A percentile compares a stretch with the other conserved stretches of the same genome.
Evolutionary conservation across 2,797 vertebrate genomes (phyloP).

Genomic region (Varecia variegata): DNA sequence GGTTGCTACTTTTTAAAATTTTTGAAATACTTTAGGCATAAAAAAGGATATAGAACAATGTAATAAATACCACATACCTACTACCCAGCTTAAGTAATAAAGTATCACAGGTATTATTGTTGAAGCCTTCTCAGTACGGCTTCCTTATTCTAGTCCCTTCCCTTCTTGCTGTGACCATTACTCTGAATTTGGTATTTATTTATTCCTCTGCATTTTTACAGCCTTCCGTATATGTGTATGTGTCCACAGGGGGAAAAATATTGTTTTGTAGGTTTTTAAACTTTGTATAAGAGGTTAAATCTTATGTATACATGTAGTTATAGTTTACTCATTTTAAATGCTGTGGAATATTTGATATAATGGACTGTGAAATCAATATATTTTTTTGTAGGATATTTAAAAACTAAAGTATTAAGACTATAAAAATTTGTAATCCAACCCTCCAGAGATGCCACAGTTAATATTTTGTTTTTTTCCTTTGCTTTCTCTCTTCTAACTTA

Average conservation of each 20-base stretch:
- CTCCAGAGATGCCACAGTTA: background rate
- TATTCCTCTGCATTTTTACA: background rate
- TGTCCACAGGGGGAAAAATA: background rate
- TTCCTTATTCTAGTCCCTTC: background rate
- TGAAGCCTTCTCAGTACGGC: background rate
- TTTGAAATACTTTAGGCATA: background rate
- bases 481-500: background rate
- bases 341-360: background rate
- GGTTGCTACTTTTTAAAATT: background rate
- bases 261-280: background rate
- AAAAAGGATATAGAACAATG: background rate
- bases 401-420: background rate
- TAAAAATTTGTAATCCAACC: background rate
- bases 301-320: background rate
- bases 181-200: constrained; percentile 19
- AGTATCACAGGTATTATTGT: background rate
- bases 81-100: background rate
- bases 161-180: background rate
- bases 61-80: background rate
- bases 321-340: background rate
- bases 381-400: background rate
- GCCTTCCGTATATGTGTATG: background rate
- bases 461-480: background rate
- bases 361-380: background rate
- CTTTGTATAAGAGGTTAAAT: background rate